Evolutionary conservation across 2,113 vertebrate species (phyloP).

Genomic region (Melanostigma gelatinosum): DNA sequence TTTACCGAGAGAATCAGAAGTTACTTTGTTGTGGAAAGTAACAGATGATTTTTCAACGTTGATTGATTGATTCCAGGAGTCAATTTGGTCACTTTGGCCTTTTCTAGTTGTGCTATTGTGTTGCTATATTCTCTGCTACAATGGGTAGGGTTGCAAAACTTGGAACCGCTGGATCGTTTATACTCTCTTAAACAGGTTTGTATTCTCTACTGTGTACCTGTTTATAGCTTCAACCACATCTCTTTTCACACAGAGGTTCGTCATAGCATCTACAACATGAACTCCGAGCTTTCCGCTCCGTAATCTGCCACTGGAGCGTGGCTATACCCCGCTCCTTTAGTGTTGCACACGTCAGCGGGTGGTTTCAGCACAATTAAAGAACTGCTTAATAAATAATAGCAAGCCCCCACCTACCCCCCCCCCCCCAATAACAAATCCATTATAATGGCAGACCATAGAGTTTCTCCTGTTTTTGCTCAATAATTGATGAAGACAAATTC

Average conservation of each 20-base stretch:
- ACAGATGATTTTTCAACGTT: background rate
- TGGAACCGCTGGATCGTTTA: too few relatives aligned
- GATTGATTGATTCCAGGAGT: background rate
- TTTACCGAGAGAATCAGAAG: background rate
- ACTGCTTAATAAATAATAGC: slow-evolving; percentile 76
- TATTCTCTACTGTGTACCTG: background rate
- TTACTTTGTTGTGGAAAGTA: background rate
- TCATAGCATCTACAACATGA: background rate
- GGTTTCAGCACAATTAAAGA: slow-evolving; percentile 65
- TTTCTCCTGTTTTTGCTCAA: slow-evolving; percentile 69
- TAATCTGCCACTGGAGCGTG: slow-evolving; percentile 10
- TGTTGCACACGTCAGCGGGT: slow-evolving; percentile 16
- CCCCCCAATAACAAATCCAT: slow-evolving; percentile 68
- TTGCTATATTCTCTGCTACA: background rate
- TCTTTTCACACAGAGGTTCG: background rate
- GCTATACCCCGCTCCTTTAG: background rate
- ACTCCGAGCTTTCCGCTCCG: background rate
- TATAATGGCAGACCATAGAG: slow-evolving; percentile 62
- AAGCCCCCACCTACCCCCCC: background rate
- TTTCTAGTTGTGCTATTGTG: background rate
- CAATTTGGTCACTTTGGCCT: background rate
- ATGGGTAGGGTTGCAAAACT: too few relatives aligned
- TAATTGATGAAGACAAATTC: slow-evolving; percentile 81
- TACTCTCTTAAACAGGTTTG: background rate
- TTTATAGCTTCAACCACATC: background rate